Percentiles rank a stretch among this genome's conserved stretches.
phyloP scores from a whole-genome alignment of 2,888 invertebrate species.

The Xanthorhoe spadicearia region DNA sequence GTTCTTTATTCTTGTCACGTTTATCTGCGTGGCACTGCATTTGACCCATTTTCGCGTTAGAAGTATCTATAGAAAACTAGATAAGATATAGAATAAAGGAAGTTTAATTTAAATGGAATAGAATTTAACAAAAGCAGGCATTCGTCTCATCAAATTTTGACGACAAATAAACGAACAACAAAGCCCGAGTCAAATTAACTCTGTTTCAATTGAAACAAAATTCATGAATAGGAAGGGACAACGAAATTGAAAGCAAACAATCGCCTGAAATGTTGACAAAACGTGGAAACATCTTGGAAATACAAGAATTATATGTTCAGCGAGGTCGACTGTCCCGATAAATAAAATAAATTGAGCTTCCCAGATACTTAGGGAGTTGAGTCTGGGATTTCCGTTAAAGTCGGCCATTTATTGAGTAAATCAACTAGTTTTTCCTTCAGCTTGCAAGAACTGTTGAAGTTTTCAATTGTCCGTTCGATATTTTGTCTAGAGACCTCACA shows the following conservation, averaged over 20 bases:
- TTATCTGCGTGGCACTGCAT: not conserved
- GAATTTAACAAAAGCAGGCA: not conserved
- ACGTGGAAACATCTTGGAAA: slow-evolving; percentile 34
- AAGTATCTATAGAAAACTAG: not conserved
- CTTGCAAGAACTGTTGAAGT: slow-evolving; percentile 3
- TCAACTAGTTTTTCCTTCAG: slow-evolving; percentile 17
- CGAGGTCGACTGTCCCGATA: slow-evolving; percentile 25
- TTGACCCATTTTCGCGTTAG: not conserved
- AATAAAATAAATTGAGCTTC: slow-evolving; percentile 42
- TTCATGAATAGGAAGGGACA: slow-evolving; percentile 26
- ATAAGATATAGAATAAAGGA: not conserved
- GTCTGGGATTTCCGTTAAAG: slow-evolving; percentile 33
- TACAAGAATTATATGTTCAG: slow-evolving; percentile 21
- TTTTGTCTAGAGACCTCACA: not conserved
- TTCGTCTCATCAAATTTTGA: slow-evolving; percentile 3
- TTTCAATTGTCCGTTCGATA: not conserved
- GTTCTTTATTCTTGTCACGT: not conserved
- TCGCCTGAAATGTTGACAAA: slow-evolving; percentile 35
- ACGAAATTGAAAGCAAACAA: slow-evolving; percentile 41
- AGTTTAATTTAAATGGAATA: not conserved
- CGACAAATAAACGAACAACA: slow-evolving; percentile 22
- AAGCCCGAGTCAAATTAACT: slow-evolving; percentile 23
- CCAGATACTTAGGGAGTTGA: slow-evolving; percentile 33
- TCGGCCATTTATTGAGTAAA: slow-evolving; percentile 29
- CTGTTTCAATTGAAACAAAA: slow-evolving; percentile 27